Evolutionary conservation across 2,888 invertebrate genomes (phyloP).

Genomic region (Trachelus troglodyta): DNA sequence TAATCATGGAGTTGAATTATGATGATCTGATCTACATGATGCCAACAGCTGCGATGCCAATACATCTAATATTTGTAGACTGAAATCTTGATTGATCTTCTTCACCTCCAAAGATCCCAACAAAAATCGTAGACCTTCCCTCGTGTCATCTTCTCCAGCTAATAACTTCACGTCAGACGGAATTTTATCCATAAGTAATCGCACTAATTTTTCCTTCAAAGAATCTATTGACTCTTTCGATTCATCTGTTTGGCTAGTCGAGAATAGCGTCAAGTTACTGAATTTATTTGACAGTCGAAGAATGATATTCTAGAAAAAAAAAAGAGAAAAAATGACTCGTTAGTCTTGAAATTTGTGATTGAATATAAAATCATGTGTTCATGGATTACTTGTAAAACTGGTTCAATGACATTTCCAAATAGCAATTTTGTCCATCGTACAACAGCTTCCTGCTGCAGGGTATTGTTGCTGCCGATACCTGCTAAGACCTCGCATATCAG

Average conservation of each 20-base stretch:
- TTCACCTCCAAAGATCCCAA: slow-evolving; percentile 65
- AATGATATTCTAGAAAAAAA: slow-evolving; percentile 13
- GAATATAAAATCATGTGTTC: not conserved
- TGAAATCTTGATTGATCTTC: slow-evolving; percentile 68
- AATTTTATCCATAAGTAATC: slow-evolving; percentile 32
- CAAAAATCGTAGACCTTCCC: slow-evolving; percentile 60
- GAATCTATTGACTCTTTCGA: slow-evolving; percentile 37
- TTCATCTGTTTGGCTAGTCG: slow-evolving; percentile 29
- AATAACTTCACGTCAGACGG: slow-evolving; percentile 50
- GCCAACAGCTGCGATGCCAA: slow-evolving; percentile 54
- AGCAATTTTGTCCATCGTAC: slow-evolving; percentile 66
- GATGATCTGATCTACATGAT: slow-evolving; percentile 44
- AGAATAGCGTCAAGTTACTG: slow-evolving; percentile 30
- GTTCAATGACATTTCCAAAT: slow-evolving; percentile 65
- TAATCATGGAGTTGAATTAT: slow-evolving; percentile 22
- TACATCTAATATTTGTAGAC: slow-evolving; percentile 67
- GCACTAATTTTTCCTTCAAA: slow-evolving; percentile 42
- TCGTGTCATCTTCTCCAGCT: slow-evolving; percentile 62
- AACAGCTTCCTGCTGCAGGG: slow-evolving; percentile 68
- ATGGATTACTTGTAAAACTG: slow-evolving; percentile 46
- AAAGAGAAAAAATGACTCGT: not conserved
- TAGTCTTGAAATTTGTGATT: not conserved
- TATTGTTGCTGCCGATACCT: slow-evolving; percentile 64
- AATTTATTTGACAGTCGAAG: not conserved
- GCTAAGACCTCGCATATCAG: slow-evolving; percentile 67